phyloP scores from a whole-genome alignment of 1,140 invertebrate genomes.

The Plodia interpunctella region DNA sequence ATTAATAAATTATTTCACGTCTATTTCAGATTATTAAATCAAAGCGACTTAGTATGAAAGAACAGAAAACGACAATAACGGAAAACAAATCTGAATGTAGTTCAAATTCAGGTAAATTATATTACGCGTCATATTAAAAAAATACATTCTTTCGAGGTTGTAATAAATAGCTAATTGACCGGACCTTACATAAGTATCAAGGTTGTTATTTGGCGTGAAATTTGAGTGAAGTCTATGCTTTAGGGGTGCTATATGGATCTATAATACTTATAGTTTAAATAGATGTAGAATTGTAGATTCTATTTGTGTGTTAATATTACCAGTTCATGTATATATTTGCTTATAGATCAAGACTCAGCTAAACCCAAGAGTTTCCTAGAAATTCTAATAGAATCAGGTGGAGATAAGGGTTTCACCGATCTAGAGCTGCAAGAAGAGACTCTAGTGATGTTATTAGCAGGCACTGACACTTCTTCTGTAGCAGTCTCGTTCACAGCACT shows the following conservation, averaged over 20 bases:
- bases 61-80: background rate
- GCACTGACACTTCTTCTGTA: constrained; percentile 34
- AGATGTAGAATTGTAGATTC: no score
- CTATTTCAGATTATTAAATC: background rate
- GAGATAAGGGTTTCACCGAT: constrained; percentile 12
- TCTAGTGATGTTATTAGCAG: constrained; percentile 28
- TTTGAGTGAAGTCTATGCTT: no score
- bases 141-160: no score
- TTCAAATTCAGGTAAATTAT: background rate
- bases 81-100: background rate
- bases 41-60: background rate
- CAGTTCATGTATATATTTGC: background rate
- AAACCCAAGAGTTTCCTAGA: constrained; percentile 20
- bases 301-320: no score
- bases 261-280: no score
- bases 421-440: constrained; percentile 31
- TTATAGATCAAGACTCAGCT: background rate
- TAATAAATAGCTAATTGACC: no score
- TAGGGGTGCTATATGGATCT: no score
- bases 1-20: no score
- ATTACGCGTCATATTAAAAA: no score
- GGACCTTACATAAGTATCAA: no score
- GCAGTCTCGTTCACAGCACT: constrained; percentile 21
- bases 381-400: background rate
- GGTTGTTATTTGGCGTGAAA: no score